Evolutionary conservation across 2,113 vertebrate genomes (phyloP).

Genomic region (Stegostoma tigrinum): DNA sequence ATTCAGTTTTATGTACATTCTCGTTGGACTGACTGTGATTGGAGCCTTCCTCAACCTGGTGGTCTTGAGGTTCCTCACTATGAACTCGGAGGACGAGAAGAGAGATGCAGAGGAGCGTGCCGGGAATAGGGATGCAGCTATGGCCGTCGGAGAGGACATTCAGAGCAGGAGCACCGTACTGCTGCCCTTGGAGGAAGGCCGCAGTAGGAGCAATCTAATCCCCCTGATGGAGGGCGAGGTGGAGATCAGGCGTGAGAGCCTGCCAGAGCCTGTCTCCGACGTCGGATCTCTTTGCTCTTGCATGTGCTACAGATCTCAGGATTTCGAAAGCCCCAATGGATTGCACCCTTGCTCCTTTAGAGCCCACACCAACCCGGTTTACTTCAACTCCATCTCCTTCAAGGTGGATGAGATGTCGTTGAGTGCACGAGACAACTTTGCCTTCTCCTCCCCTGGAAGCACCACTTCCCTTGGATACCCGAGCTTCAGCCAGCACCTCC

Average conservation of each 20-base stretch:
- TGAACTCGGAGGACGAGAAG: conserved; percentile 76
- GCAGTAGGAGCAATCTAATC: conserved; percentile 81
- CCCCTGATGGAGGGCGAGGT: conserved; percentile 59
- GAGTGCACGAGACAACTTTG: conserved; percentile 67
- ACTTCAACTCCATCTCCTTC: conserved; percentile 72
- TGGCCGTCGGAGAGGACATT: conserved; percentile 52
- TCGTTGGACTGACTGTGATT: conserved; percentile 86
- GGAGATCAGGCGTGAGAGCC: conserved; percentile 46
- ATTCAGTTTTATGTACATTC: conserved; percentile 97
- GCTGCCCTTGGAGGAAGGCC: conserved; percentile 69
- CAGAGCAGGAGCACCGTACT: conserved; percentile 65
- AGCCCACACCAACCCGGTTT: conserved; percentile 70
- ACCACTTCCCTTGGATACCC: conserved; percentile 56
- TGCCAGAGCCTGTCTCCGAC: conserved; percentile 45
- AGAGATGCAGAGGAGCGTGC: conserved; percentile 71
- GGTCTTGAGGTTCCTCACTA: conserved; percentile 86
- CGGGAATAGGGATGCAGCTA: conserved; percentile 57
- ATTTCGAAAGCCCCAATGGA: conserved; percentile 57
- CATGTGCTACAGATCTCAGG: conserved; percentile 66
- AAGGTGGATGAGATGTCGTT: conserved; percentile 64
- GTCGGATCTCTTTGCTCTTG: conserved; percentile 69
- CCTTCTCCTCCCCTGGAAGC: conserved; percentile 73
- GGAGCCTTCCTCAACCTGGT: conserved; percentile 94
- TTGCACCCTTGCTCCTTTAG: conserved; percentile 56
- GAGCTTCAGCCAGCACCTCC: conserved; percentile 53